A percentile compares a stretch with the other conserved stretches of the same genome.
These are phyloP conservation scores for Chanos chanos DNA, from an alignment of 2,797 vertebrate species.

Conservation along the genomic window DNA sequence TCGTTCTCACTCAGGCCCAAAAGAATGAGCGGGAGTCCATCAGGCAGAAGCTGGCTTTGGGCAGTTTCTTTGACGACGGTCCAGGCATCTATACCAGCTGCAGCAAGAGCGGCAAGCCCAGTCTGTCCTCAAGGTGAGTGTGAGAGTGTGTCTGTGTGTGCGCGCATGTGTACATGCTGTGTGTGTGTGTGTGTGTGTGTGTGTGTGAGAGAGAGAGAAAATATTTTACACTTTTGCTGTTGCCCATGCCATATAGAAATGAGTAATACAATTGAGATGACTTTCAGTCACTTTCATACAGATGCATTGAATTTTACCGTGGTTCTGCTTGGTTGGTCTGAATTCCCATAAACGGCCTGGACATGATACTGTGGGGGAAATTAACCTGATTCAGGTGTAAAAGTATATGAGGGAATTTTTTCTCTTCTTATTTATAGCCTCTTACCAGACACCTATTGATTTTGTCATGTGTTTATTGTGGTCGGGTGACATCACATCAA, in stretches of 20 bases:
- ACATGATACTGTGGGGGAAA: too few relatives aligned
- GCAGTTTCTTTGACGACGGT: conserved; percentile 99
- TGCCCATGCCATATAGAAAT: conserved; percentile 11
- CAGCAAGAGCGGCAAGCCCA: conserved; percentile 97
- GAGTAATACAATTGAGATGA: conserved; percentile 1
- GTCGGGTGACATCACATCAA: background rate
- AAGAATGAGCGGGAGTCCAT: conserved; percentile 99
- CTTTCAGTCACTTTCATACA: conserved; percentile 2
- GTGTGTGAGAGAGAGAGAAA: background rate
- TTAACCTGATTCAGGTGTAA: background rate
- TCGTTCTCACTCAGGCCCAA: conserved; percentile 78
- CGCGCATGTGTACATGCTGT: background rate
- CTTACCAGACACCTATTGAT: background rate
- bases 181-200: background rate
- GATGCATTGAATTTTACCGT: too few relatives aligned
- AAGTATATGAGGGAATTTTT: background rate
- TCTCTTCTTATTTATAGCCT: conserved; percentile 15
- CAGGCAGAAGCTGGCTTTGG: conserved; percentile 96
- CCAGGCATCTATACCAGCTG: conserved; percentile 95
- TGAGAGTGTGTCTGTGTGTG: background rate
- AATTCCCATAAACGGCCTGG: too few relatives aligned
- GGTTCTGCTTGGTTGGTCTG: too few relatives aligned
- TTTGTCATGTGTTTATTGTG: background rate
- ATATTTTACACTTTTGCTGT: too few relatives aligned
- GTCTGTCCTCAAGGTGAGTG: conserved; percentile 91